Evolutionary conservation across 2,888 invertebrate species (phyloP), one percentile per base, ranked within the genome.

Genomic region (Euzetes globulus): DNA sequence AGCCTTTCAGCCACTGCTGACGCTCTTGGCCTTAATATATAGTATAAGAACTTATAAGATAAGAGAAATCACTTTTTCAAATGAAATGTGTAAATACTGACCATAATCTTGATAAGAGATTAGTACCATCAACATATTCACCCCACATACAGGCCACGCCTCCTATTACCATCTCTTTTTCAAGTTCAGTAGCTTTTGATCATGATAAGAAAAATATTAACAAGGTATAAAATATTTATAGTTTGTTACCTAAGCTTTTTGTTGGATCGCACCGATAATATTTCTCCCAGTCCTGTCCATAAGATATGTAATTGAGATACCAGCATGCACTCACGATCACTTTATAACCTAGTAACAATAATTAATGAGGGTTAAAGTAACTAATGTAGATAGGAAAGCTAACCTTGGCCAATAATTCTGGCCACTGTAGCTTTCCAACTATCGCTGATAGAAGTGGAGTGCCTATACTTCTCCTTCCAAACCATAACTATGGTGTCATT

Each of bases 71-170:
- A 19, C 22, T 65, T n/a, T 17, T 6, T 6, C 15, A 27, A 37
- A 41, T 11, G 11, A 41, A 1, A 9, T 9, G 1, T 41, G 41
- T 9, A 7, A 13, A 7, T 11, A 79, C 81, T 79, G 76, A 85
- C 90, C 94, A 95, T 11, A 91, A 87, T 75, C 85, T 80, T 0
- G 86, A 82, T 75, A 86, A 83, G n/a, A 87, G 80, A 79, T 88
- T 88, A 19, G 86, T 86, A 58, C 84, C 84, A 81, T 94, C 91
- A 0, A 92, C 91, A 79, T 87, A 88, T 83, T 95, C 94, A 1
- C 88, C 88, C 94, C 94, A 95, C 89, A 96, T 90, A 79, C 93
- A 92, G 0, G 92, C 91, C 82, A 94, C 94, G 0, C 95, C 95
- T 0, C 95, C 95, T 15, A 92, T 82, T 9, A 76, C 72, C 72